Conservation (phyloP, 2,888 invertebrate genomes). For the Dexiosoma caninum region DNA sequence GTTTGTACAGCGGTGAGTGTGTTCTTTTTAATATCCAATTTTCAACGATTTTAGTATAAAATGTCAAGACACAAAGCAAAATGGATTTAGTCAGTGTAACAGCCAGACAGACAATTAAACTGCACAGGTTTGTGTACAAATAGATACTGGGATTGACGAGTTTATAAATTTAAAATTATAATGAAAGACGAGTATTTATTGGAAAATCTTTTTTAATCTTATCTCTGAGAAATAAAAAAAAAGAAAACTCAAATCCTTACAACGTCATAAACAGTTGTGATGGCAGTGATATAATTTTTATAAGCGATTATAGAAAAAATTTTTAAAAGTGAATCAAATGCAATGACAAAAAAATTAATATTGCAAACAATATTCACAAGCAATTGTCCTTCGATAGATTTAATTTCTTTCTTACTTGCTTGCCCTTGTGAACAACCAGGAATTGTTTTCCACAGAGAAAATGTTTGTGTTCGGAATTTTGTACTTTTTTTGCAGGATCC, state of each 20-base stretch:
- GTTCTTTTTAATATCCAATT: constrained; percentile 41
- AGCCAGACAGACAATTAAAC: constrained; percentile 10
- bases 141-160: neutral
- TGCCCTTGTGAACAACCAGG: too few species aligned
- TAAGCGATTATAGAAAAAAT: too few species aligned
- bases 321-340: too few species aligned
- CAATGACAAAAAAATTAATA: too few species aligned
- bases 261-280: constrained; percentile 9
- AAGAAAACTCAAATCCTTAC: neutral
- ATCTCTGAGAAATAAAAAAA: neutral
- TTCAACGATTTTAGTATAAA: constrained; percentile 26
- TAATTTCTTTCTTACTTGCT: too few species aligned
- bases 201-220: neutral
- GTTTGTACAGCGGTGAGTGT: too few species aligned
- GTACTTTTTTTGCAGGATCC: too few species aligned
- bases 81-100: neutral
- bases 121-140: neutral
- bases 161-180: constrained; percentile 1
- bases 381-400: too few species aligned
- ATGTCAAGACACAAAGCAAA: neutral
- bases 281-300: neutral
- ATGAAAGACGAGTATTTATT: constrained; percentile 17
- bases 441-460: too few species aligned
- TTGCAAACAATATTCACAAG: too few species aligned
- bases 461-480: too few species aligned